These are phyloP conservation scores for Thymelicus sylvestris DNA, from an alignment of 2,888 invertebrate genomes.

Conservation along the genomic window DNA sequence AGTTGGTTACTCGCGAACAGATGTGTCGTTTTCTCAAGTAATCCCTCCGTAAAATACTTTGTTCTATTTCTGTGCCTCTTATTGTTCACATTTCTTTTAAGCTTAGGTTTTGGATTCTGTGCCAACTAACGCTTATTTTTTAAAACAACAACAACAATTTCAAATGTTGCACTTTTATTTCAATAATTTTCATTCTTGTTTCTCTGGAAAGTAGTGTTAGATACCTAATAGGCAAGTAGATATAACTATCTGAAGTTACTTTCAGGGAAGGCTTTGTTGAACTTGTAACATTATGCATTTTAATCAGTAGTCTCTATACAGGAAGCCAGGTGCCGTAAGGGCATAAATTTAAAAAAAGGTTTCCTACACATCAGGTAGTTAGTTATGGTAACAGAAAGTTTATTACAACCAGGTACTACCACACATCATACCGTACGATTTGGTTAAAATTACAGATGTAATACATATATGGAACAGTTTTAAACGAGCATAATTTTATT, in stretches of 20 bases:
- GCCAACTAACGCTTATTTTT: too few species aligned
- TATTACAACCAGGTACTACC: not conserved
- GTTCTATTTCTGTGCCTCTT: constrained; percentile 20
- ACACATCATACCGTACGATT: not conserved
- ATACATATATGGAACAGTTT: not conserved
- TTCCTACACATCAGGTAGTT: constrained; percentile 1
- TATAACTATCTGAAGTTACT: too few species aligned
- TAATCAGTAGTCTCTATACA: not conserved
- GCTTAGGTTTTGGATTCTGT: not conserved
- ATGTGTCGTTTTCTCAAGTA: constrained; percentile 66
- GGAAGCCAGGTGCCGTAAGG: not conserved
- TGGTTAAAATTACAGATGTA: not conserved
- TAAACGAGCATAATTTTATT: constrained; percentile 40
- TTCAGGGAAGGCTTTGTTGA: too few species aligned
- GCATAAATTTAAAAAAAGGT: not conserved
- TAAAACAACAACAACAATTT: too few species aligned
- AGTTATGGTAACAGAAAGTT: not conserved
- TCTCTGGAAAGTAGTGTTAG: too few species aligned
- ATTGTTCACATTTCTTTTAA: not conserved
- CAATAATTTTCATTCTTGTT: too few species aligned
- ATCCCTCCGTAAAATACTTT: constrained; percentile 45
- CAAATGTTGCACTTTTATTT: too few species aligned
- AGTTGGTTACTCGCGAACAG: constrained; percentile 68
- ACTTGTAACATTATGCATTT: not conserved
- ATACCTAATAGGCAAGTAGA: too few species aligned